Evolutionary conservation across 2,113 vertebrate genomes (phyloP).

Genomic region (Gallinago media): DNA sequence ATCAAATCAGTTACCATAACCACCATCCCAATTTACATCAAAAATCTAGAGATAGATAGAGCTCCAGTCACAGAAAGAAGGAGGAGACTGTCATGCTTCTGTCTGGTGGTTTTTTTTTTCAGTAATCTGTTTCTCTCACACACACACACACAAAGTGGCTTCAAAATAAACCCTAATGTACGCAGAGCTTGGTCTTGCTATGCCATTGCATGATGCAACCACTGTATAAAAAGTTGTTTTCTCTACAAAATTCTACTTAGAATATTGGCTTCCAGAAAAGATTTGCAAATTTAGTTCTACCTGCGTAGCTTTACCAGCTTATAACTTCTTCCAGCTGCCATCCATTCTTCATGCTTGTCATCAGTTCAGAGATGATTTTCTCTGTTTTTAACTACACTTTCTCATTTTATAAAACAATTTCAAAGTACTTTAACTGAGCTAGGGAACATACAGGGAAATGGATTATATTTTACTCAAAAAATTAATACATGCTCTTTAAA

Average conservation of each 20-base stretch:
- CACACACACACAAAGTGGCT: neutral
- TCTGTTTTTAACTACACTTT: neutral
- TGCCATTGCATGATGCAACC: neutral
- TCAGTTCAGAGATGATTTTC: neutral
- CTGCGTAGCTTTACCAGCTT: neutral
- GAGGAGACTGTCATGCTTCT: fast-evolving
- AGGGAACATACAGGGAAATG: neutral
- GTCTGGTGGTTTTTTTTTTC: neutral
- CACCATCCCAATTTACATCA: neutral
- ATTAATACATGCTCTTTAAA: neutral
- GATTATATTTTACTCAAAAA: neutral
- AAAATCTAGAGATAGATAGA: neutral
- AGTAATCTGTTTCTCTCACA: neutral
- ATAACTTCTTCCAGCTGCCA: neutral
- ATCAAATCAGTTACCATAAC: neutral
- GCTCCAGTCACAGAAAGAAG: neutral
- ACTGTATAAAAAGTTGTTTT: neutral
- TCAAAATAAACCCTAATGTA: neutral
- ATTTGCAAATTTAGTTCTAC: neutral
- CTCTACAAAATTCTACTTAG: neutral
- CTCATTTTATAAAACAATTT: neutral
- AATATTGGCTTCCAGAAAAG: neutral
- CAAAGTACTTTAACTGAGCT: neutral
- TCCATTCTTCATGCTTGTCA: neutral
- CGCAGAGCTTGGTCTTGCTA: neutral